These are phyloP conservation scores for Sylvia borin DNA, from an alignment of 2,797 vertebrate genomes.

Conservation along the genomic window DNA sequence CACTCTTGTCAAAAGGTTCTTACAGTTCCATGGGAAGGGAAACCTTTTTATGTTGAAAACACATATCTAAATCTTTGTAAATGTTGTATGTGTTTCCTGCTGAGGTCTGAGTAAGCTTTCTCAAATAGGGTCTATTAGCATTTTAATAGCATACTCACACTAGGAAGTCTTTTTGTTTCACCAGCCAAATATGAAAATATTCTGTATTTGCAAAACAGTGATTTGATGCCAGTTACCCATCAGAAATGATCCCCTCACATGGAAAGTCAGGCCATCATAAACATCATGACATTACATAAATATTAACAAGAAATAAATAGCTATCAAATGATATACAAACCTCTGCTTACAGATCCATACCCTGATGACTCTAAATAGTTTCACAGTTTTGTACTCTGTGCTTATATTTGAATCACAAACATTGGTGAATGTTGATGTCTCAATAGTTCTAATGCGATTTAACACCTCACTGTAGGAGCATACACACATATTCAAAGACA, in stretches of 20 bases:
- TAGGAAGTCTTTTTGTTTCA: conserved; percentile 52
- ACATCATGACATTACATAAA: background rate
- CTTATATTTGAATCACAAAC: background rate
- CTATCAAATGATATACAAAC: background rate
- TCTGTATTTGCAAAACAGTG: conserved; percentile 7
- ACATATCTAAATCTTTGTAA: background rate
- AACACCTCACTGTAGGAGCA: background rate
- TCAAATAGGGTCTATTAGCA: conserved; percentile 34
- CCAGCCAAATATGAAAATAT: conserved; percentile 1
- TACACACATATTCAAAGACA: background rate
- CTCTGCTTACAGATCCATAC: background rate
- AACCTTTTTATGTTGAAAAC: conserved; percentile 19
- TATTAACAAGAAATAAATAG: conserved; percentile 11
- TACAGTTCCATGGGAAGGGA: background rate
- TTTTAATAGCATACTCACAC: conserved; percentile 49
- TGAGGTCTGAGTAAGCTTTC: conserved; percentile 26
- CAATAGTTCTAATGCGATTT: background rate
- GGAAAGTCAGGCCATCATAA: background rate
- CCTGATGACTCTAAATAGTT: background rate
- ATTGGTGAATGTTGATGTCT: background rate
- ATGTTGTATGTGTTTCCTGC: background rate
- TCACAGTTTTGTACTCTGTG: background rate
- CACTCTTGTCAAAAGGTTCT: background rate
- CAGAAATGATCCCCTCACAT: background rate
- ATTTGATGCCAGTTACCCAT: background rate